phyloP scores from a whole-genome alignment of 1,140 invertebrate genomes.

The Pteromalus puparum region DNA sequence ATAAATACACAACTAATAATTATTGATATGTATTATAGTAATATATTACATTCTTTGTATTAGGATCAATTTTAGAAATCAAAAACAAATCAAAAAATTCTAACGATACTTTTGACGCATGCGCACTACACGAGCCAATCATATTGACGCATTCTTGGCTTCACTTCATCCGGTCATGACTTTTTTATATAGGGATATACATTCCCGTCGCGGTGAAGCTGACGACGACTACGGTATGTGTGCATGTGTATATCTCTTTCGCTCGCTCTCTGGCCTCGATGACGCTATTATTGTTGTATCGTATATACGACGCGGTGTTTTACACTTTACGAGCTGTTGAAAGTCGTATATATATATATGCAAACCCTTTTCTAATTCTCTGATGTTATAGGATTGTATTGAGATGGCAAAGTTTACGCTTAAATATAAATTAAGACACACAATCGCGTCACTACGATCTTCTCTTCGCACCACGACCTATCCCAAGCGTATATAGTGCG shows the following conservation, averaged over 20 bases:
- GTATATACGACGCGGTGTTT: not conserved
- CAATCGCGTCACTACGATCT: not conserved
- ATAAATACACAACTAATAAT: no score
- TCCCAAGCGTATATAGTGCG: not conserved
- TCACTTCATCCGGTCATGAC: no score
- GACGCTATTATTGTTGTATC: constrained; percentile 38
- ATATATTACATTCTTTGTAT: no score
- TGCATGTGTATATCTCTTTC: not conserved
- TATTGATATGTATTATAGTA: no score
- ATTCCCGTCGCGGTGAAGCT: not conserved
- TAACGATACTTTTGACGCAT: no score
- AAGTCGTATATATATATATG: not conserved
- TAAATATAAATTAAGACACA: not conserved
- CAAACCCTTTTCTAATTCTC: not conserved
- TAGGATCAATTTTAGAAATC: no score
- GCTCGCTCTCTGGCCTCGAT: not conserved
- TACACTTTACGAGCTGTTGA: constrained; percentile 2
- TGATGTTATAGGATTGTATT: not conserved
- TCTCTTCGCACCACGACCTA: not conserved
- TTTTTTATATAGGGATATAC: no score
- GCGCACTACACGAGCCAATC: no score
- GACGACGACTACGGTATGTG: not conserved
- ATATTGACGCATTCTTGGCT: no score
- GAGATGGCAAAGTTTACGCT: not conserved
- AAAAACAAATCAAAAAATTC: no score